phyloP scores from a whole-genome alignment of 2,888 invertebrate species.

The Schrankia costaestrigalis region DNA sequence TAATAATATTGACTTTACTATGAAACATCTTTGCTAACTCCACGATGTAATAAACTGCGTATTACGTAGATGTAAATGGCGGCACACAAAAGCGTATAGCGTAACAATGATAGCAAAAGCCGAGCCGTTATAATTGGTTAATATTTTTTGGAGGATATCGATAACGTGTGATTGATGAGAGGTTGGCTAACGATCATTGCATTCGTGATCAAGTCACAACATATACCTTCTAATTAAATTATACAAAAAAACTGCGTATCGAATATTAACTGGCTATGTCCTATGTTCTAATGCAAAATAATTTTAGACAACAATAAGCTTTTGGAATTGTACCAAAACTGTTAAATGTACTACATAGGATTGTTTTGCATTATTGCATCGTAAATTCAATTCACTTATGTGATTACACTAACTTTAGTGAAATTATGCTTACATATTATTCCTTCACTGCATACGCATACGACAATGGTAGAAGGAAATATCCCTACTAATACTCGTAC shows the following conservation, averaged over 20 bases:
- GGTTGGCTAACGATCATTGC: conserved; percentile 49
- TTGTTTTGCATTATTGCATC: conserved; percentile 37
- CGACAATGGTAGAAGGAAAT: too few relatives aligned
- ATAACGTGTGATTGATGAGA: conserved; percentile 74
- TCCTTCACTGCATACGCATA: too few relatives aligned
- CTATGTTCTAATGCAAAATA: conserved; percentile 25
- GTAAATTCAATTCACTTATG: conserved; percentile 27
- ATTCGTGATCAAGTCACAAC: conserved; percentile 21
- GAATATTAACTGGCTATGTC: conserved; percentile 5
- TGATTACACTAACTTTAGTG: too few relatives aligned
- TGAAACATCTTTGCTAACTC: too few relatives aligned
- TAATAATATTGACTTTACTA: too few relatives aligned
- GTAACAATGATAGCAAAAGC: conserved; percentile 44
- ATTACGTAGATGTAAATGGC: too few relatives aligned
- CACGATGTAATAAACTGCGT: too few relatives aligned
- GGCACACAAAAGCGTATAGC: too few relatives aligned
- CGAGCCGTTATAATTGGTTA: conserved; percentile 63
- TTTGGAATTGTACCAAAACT: conserved; percentile 46
- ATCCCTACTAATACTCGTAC: too few relatives aligned
- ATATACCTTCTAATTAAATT: conserved; percentile 25
- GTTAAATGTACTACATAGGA: conserved; percentile 32
- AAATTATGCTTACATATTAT: too few relatives aligned
- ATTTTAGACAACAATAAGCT: conserved; percentile 22
- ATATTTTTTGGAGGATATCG: conserved; percentile 65
- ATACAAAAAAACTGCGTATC: conserved; percentile 1